Evolutionary conservation across 2,113 vertebrate genomes (phyloP).

Genomic region (Anser cygnoides): DNA sequence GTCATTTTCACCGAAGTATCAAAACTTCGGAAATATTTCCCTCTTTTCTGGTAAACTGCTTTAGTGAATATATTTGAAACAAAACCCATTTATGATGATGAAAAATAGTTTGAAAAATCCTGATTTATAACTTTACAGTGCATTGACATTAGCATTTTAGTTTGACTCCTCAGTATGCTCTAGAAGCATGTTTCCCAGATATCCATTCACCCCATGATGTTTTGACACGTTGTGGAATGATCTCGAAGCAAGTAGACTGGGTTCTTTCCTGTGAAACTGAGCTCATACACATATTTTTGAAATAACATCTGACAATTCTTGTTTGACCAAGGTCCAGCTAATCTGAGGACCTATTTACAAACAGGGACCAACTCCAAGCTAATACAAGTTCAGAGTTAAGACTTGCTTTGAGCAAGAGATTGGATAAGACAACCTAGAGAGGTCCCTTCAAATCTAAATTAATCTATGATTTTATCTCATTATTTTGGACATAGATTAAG

Average conservation of each 20-base stretch:
- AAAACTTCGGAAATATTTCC: not conserved
- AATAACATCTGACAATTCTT: not conserved
- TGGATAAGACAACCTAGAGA: not conserved
- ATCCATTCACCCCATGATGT: not conserved
- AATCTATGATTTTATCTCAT: not conserved
- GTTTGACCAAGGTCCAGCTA: not conserved
- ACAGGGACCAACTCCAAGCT: not conserved
- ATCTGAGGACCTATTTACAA: too few species aligned
- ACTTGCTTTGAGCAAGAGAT: not conserved
- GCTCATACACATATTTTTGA: not conserved
- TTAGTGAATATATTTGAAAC: not conserved
- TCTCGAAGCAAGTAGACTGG: not conserved
- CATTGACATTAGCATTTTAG: not conserved
- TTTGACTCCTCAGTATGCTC: not conserved
- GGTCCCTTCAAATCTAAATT: not conserved
- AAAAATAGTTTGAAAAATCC: not conserved
- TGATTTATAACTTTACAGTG: not conserved
- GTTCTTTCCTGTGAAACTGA: not conserved
- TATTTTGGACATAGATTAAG: not conserved
- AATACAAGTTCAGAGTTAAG: not conserved
- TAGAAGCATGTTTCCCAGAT: not conserved
- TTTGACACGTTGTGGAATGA: not conserved
- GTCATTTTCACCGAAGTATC: not conserved
- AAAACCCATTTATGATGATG: not conserved
- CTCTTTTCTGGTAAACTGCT: not conserved